Evolutionary conservation across 2,113 vertebrate genomes (phyloP), one percentile per base, ranked within the genome.

Genomic region (Miniopterus natalensis): DNA sequence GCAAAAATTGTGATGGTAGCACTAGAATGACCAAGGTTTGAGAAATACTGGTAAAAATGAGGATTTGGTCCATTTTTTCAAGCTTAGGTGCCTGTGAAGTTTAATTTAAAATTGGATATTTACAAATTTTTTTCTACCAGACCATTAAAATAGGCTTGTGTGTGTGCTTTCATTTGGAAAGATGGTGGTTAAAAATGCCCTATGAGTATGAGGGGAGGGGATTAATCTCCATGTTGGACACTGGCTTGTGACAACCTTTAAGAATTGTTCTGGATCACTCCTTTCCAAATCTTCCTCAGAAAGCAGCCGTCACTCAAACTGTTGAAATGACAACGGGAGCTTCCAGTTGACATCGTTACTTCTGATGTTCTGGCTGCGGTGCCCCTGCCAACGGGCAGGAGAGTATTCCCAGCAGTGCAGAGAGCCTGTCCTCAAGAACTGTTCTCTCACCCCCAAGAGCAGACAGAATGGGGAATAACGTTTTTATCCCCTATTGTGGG

Each of bases 31-130:
- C 70, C 49, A 65, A 11, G 9, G 40, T 63, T 84, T 88, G 40
- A 94, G 65, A 92, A 92, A 94, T 49, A 36, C 29, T 70, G 63
- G 49, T 74, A 17, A 88, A 84, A 93, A 80, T 51, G 17, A 92
- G 21, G 53, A 71, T 83, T 86, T 84, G 21, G 40, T 49, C 6
- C 23, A 57, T 71, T 59, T 47, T 40, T 53, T 11, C 15, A 49
- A 84, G n/a, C 9, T 92, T 68, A 27, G 25, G 10, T 88, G 84
- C 31, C 45, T 92, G 11, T 40, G 65, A 70, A 36, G 9, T 77
- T 84, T 96, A 31, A 63, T 75, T 84, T 51, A 85, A 83, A 93
- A 79, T 84, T 11, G 73, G 15, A 6, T 18, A 21, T 92, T 84
- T 71, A 66, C 47, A 27, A 3, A 4, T 7, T 45, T 63, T 40